A percentile compares a stretch with the other conserved stretches of the same genome.
phyloP scores from a whole-genome alignment of 2,113 vertebrate genomes.

The Pelecanus crispus region DNA sequence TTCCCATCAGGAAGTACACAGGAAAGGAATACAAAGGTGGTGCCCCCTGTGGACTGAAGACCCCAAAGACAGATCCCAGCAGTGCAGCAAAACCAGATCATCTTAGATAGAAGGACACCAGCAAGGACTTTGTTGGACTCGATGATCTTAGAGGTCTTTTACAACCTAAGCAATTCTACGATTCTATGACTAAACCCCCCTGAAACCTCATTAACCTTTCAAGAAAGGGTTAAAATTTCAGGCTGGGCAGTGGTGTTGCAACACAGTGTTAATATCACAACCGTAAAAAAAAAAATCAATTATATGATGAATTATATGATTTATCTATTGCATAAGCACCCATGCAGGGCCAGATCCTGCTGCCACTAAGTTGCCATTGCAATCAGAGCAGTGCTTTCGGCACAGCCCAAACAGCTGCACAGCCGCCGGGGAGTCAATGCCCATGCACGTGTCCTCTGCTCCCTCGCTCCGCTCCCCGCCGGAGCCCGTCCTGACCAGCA shows the following conservation, averaged over 20 bases:
- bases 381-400: rapidly evolving
- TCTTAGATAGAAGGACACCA: background rate
- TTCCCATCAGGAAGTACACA: background rate
- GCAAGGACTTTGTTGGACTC: background rate
- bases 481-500: background rate
- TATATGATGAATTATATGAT: background rate
- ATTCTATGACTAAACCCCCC: background rate
- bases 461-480: background rate
- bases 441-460: background rate
- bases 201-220: background rate
- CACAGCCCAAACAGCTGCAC: background rate
- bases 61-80: background rate
- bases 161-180: background rate
- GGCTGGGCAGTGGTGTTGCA: background rate
- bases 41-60: background rate
- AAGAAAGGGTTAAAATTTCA: background rate
- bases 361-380: background rate
- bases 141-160: background rate
- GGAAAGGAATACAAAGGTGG: background rate
- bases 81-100: background rate
- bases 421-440: rapidly evolving
- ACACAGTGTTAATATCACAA: background rate
- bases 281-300: background rate
- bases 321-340: background rate
- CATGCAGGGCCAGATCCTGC: background rate